Percentiles rank a stretch among this genome's conserved stretches.
Conservation (phyloP, 2,888 invertebrate genomes). For the Lithodes maja region DNA sequence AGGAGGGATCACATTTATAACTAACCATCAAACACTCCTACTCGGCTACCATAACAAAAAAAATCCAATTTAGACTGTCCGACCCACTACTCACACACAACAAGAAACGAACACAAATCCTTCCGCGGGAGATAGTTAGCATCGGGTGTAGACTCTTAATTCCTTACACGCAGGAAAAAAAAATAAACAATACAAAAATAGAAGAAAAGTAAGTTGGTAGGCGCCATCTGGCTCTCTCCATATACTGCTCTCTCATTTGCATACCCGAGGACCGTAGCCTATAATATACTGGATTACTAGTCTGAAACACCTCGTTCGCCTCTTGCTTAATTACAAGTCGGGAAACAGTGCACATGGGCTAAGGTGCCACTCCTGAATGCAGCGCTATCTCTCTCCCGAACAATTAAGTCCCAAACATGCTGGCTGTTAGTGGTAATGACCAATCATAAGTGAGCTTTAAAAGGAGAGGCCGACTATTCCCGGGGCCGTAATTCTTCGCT, state of each 20-base stretch:
- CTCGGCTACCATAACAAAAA: not conserved
- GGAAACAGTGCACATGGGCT: conserved; percentile 31
- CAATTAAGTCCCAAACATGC: conserved; percentile 59
- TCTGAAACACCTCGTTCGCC: conserved; percentile 62
- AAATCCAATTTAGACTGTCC: conserved; percentile 11
- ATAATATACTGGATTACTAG: conserved; percentile 58
- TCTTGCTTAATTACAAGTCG: conserved; percentile 64
- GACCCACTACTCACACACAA: conserved; percentile 9
- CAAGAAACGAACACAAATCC: conserved; percentile 16
- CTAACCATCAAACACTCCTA: not conserved
- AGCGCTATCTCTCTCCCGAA: conserved; percentile 39
- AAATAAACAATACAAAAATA: conserved; percentile 11
- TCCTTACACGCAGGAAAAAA: not conserved
- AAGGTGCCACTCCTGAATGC: conserved; percentile 56
- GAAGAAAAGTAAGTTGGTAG: conserved; percentile 37
- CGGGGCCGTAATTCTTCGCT: conserved; percentile 41
- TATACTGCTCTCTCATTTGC: conserved; percentile 61
- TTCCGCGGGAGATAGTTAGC: conserved; percentile 10
- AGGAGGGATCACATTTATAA: not conserved
- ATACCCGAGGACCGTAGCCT: conserved; percentile 42
- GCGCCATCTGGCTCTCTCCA: conserved; percentile 48
- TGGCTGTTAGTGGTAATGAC: conserved; percentile 49
- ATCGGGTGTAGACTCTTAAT: not conserved
- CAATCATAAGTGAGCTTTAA: conserved; percentile 53
- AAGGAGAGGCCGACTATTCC: conserved; percentile 19